A percentile compares a stretch with the other conserved stretches of the same genome.
These are phyloP conservation scores for Homarus americanus DNA, from an alignment of 1,140 invertebrate genomes.

Conservation along the genomic window DNA sequence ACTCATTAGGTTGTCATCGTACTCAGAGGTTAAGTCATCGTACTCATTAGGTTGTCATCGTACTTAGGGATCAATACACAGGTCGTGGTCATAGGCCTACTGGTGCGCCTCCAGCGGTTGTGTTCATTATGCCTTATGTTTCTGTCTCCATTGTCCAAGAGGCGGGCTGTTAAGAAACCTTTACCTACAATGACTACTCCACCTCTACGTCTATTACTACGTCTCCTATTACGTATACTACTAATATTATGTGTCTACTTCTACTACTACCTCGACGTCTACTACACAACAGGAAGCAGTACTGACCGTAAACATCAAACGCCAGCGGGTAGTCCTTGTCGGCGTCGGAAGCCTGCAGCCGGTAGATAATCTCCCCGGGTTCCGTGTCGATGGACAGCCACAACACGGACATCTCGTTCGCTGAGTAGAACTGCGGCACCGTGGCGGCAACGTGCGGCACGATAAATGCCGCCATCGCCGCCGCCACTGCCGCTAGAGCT, in stretches of 20 bases:
- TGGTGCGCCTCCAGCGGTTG: too few species aligned
- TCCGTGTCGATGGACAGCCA: conserved; percentile 86
- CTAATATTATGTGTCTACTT: neutral
- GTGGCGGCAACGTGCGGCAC: neutral
- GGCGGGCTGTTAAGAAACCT: too few species aligned
- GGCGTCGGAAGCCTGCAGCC: conserved; percentile 90
- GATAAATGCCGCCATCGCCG: neutral
- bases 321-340: conserved; percentile 91
- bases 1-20: too few species aligned
- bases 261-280: neutral
- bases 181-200: neutral
- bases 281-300: neutral
- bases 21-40: too few species aligned
- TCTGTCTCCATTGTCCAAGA: too few species aligned
- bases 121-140: too few species aligned
- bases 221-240: neutral
- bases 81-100: too few species aligned
- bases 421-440: conserved; percentile 20
- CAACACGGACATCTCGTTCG: neutral
- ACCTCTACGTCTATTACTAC: neutral
- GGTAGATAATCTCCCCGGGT: conserved; percentile 90
- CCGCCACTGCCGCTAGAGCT: neutral
- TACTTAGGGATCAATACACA: too few species aligned
- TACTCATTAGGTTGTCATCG: too few species aligned
- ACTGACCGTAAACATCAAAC: conserved; percentile 87